Base-by-base conservation (phyloP, 2,797 vertebrate species). In the Characodon lateralis region DNA sequence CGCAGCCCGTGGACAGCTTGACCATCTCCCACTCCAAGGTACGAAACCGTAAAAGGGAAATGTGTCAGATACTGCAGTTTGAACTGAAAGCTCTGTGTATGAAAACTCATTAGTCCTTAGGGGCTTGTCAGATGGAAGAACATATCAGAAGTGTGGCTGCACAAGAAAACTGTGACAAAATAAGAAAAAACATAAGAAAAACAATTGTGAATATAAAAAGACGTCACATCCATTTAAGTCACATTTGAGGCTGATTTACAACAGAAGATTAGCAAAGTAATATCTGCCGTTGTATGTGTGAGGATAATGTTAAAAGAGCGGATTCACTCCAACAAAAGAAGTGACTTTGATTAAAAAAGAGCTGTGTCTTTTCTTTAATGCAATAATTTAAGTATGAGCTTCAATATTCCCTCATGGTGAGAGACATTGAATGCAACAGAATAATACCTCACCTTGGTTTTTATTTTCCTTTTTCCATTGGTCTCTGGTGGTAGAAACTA, bases 1-100 rank as follows among this genome's bases (percentile, higher is more conserved):
- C 92, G 0, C 96, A 98, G 91, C 96, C 98, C 0, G 95, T 99
- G 86, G 96, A 97, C 92, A 99, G 96, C 88, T 92, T 99, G 78
- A 97, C 96, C 59, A 95, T 99, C 86, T 98, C 97, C 0, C 94
- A 92, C 78, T 94, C 89, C 83, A 97, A 97, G 97, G 98, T 99
- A 93, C 79, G 76, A 28, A 61, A 20, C 1, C 7, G 5, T 9
- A 12, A 22, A 41, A 0, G 1, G n/a, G 46, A 35, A 46, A 5
- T 0, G 13, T 14, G n/a, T 28, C 9, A 7, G 26, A 18, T 28
- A 28, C 2, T 14, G 18, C 55, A 78, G 26, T 3, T 18, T 39
- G 13, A 20, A 2, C 28, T 35, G 35, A 51, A 58, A 70, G 24
- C 31, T 53, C 12, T 59, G 31, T 5, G 1, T 28, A 53, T 26